A percentile compares a stretch with the other conserved stretches of the same genome.
These are phyloP conservation scores for Rhinolophus ferrumequinum DNA, from an alignment of 2,113 vertebrate genomes.

Conservation along the genomic window DNA sequence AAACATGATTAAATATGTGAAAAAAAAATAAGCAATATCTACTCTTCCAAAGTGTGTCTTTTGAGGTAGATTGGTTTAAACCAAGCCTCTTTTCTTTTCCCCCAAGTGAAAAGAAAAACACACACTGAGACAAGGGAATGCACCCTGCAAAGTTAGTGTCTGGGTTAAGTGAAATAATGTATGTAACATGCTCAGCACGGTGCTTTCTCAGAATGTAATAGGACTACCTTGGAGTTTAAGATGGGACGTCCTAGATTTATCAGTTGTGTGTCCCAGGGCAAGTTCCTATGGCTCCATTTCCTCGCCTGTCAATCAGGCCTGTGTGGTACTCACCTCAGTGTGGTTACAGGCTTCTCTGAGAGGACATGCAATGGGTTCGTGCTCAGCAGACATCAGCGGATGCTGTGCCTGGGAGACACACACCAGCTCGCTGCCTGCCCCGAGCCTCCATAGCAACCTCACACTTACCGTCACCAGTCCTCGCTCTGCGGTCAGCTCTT, in stretches of 20 bases:
- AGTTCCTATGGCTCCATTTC: background rate
- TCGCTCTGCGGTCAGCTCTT: background rate
- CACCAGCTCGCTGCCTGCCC: background rate
- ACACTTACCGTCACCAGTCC: too few species aligned
- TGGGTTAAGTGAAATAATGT: too few species aligned
- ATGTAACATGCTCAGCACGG: background rate
- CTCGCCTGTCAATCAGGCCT: background rate
- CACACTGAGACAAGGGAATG: background rate
- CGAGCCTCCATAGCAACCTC: background rate
- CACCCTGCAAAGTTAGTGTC: accelerated
- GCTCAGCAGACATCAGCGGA: background rate
- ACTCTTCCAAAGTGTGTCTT: background rate
- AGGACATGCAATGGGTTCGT: background rate
- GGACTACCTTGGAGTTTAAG: background rate
- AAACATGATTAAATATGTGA: background rate
- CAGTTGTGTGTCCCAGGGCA: too few species aligned
- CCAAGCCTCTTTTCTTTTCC: background rate
- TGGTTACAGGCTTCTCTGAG: background rate
- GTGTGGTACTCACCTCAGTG: too few species aligned
- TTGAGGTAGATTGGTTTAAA: background rate
- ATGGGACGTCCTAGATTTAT: too few species aligned
- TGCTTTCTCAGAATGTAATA: accelerated
- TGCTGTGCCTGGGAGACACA: too few species aligned
- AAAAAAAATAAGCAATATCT: too few species aligned
- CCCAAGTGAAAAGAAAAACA: background rate